Conservation (phyloP, 92 coral and sea anemone genomes). For the Palythoa grandiflora region DNA sequence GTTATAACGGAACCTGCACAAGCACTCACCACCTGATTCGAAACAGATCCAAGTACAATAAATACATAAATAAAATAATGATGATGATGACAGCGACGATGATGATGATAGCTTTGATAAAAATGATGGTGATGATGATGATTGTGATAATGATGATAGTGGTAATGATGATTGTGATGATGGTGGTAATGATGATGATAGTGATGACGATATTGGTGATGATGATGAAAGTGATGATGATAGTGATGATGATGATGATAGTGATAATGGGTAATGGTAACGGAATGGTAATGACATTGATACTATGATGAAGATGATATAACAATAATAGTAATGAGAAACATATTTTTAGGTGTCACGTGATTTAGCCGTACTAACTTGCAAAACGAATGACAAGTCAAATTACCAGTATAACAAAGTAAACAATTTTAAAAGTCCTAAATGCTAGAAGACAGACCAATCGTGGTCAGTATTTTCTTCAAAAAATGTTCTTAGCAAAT, state of each 20-base stretch:
- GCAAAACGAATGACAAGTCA: no score
- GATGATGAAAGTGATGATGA: not conserved
- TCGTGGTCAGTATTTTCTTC: no score
- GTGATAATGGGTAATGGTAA: not conserved
- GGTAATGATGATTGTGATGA: not conserved
- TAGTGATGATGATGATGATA: not conserved
- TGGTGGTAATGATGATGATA: not conserved
- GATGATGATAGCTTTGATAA: not conserved
- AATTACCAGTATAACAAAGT: no score
- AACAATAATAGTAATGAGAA: not conserved
- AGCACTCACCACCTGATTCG: conserved; percentile 88
- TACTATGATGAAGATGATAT: not conserved
- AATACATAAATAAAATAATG: not conserved
- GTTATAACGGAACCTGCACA: conserved; percentile 93
- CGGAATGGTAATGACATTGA: not conserved
- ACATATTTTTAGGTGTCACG: not conserved
- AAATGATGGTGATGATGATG: not conserved
- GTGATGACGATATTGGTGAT: not conserved
- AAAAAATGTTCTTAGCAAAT: no score
- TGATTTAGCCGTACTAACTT: no score
- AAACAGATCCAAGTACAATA: not conserved
- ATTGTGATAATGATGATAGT: not conserved
- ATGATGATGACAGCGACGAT: not conserved
- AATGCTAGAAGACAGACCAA: no score
- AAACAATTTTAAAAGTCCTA: no score